Base-by-base conservation (phyloP, 2,113 vertebrate species). In the Erythrolamprus reginae region DNA sequence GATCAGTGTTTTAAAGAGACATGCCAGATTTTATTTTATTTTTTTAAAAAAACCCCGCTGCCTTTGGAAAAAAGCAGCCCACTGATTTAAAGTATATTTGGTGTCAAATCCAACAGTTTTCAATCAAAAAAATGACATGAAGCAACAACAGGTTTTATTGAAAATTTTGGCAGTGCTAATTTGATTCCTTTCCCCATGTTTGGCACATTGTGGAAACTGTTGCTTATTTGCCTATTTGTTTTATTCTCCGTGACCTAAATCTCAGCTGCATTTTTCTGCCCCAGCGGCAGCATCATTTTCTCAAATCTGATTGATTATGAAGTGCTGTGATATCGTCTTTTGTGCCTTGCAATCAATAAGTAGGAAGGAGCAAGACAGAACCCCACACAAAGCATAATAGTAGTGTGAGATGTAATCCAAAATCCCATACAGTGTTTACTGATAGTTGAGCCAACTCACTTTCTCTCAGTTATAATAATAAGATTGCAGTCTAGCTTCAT, bases 51-150 rank as follows among this genome's bases (percentile, higher is more conserved):
- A 86, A 45, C 45, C 45, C 0, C 0, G 52, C 85, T 70, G 88
- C 88, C 58, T 95, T 94, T 94, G 86, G 92, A 95, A 91, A 91
- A 92, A 91, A 55, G 38, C 86, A 91, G 88, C 90, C 92, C 26
- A 48, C 42, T 88, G 21, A 83, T 91, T 51, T 38, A n/a, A 82
- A 82, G 15, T 10, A 42, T 33, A 42, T 58, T 56, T 83, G 47
- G 45, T 26, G 5, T 26, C 23, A 48, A 77, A 45, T 33, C 42
- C 61, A 87, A 82, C 12, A 82, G 15, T 47, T 82, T 87, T 87
- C 28, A 48, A 24, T 82, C 21, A 87, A 21, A 42, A 42, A 42
- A 23, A n/a, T 87, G 17, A 56, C 17, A 21, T 56, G 6, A 48
- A 82, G 47, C 10, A 13, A 33, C 45, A 24, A 10, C 23, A 48